Conservation (phyloP, 1,140 invertebrate genomes). For the Pseudobourletiella spinata region DNA sequence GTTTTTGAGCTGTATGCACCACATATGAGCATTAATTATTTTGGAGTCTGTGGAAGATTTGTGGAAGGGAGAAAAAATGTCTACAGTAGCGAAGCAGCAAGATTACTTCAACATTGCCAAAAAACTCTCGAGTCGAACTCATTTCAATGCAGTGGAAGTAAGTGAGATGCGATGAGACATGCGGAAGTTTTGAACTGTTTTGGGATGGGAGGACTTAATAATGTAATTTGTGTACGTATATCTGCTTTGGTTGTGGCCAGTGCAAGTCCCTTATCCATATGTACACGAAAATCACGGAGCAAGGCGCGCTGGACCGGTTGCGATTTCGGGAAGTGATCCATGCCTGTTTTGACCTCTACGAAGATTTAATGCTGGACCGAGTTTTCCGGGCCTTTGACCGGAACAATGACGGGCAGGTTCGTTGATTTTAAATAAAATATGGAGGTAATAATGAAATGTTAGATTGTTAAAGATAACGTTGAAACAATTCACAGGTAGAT, state of each 20-base stretch:
- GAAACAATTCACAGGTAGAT: background rate
- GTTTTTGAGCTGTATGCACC: too few relatives aligned
- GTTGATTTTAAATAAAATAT: background rate
- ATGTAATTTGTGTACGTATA: too few relatives aligned
- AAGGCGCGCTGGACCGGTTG: slow-evolving; percentile 21
- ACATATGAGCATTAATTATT: too few relatives aligned
- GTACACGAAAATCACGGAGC: slow-evolving; percentile 14
- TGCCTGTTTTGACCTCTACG: slow-evolving; percentile 17
- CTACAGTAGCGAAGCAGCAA: background rate
- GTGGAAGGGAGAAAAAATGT: too few relatives aligned
- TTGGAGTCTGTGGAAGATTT: too few relatives aligned
- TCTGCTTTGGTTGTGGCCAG: too few relatives aligned
- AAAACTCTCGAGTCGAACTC: background rate
- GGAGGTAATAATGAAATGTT: background rate
- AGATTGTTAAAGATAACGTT: background rate
- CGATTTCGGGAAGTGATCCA: slow-evolving; percentile 23
- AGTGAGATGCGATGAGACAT: too few relatives aligned
- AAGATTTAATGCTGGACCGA: slow-evolving; percentile 27
- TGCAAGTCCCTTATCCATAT: slow-evolving; percentile 24
- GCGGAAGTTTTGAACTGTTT: too few relatives aligned
- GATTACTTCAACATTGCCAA: background rate
- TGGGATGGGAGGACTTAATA: too few relatives aligned
- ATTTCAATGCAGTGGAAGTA: background rate
- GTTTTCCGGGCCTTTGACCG: slow-evolving; percentile 15
- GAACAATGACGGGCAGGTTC: slow-evolving; percentile 54